Conservation (phyloP, 2,888 invertebrate species). For the Eutolmus rufibarbis region DNA sequence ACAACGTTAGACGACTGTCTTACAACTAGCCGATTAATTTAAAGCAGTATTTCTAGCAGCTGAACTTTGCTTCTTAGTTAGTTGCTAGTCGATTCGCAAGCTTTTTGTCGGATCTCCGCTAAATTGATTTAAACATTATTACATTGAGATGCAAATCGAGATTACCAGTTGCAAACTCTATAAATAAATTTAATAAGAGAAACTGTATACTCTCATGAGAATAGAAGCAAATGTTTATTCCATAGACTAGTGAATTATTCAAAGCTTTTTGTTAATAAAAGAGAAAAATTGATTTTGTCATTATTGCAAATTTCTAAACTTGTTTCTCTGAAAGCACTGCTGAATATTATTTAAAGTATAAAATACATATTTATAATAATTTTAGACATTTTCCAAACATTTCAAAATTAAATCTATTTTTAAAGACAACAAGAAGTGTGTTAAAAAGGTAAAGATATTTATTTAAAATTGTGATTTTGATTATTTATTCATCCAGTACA, state of each 20-base stretch:
- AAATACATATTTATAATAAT: too few species aligned
- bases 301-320: neutral
- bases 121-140: neutral
- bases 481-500: conserved; percentile 53
- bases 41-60: neutral
- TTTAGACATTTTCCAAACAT: too few species aligned
- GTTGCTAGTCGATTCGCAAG: neutral
- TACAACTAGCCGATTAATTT: neutral
- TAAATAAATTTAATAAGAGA: neutral
- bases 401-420: too few species aligned
- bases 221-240: neutral
- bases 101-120: neutral
- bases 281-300: neutral
- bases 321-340: neutral
- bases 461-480: too few species aligned
- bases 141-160: neutral
- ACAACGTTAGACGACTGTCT: neutral
- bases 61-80: neutral
- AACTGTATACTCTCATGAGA: neutral
- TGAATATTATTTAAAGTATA: too few species aligned
- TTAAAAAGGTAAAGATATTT: too few species aligned
- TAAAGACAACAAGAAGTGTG: too few species aligned
- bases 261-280: neutral
- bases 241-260: neutral
- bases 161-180: neutral